Base-by-base conservation (phyloP, 2,113 vertebrate genomes). In the Trichomycterus rosablanca region DNA sequence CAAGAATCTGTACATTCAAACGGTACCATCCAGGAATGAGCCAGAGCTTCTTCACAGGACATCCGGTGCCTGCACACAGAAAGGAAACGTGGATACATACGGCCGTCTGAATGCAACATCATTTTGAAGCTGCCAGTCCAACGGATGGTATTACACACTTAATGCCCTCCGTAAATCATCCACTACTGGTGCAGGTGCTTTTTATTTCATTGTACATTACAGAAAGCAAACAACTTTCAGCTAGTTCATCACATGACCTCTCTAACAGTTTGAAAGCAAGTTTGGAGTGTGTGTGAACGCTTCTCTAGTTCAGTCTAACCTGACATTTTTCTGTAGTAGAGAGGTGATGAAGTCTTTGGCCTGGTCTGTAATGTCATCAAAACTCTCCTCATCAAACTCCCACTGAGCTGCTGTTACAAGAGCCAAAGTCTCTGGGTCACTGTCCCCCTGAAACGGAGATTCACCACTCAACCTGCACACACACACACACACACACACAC, bases 391-490 rank as follows among this genome's bases (percentile, higher is more conserved):
- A 7, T 88, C 86, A 30, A 93, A 94, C 44, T 88, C 88, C 89
- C 88, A 92, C 64, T 35, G 74, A 2, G 87, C 90, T 11, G 88
- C 86, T 0, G 90, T 94, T 66, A 93, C 75, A 42, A 86, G 80
- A 46, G 83, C 81, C 69, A 94, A 63, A 0, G 90, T 94, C 75
- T 94, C 92, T 32, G 78, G 16, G 43, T 93, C 88, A 0, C 74
- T 89, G 70, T 80, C 77, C 9, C 92, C 92, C 74, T 91, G 91
- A 78, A 93, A 94, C 0, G 92, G 92, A 9, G 90, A 94, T 69
- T 92, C 91, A 0, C 92, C 92, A 0, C 92, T 92, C 55, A 94
- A 76, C 58, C 90, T 93, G 28, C 22, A 45, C 14, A 55, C 35
- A 40, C 23, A 63, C 44, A 60, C n/a, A n/a, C n/a, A n/a, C n/a